Conservation (phyloP, 2,888 invertebrate species). For the Phortica okadai region DNA sequence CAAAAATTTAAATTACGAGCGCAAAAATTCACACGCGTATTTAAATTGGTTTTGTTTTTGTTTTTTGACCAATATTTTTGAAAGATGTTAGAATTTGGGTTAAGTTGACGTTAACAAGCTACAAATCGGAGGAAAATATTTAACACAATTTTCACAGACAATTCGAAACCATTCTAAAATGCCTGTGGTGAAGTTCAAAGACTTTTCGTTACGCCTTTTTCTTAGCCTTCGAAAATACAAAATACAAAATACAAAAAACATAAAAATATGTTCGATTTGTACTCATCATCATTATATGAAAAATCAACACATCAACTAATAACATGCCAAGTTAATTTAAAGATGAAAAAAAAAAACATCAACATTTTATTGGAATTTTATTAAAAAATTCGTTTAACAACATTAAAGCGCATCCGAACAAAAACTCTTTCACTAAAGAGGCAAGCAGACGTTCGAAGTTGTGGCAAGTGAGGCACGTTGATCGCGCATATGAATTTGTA, state of each 20-base stretch:
- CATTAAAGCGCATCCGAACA: neutral
- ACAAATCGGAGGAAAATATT: neutral
- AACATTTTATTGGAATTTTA: slow-evolving; percentile 7
- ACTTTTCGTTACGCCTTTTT: neutral
- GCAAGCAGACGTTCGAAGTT: neutral
- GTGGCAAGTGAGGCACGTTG: slow-evolving; percentile 13
- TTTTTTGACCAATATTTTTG: no score
- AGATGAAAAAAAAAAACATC: neutral
- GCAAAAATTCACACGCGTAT: slow-evolving; percentile 26
- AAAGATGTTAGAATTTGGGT: no score
- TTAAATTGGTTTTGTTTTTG: neutral
- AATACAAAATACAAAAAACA: no score
- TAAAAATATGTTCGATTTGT: neutral
- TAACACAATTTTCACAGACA: neutral
- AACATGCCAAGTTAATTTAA: slow-evolving; percentile 4
- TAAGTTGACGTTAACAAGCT: no score
- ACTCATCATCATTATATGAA: slow-evolving; percentile 1
- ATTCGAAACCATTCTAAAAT: neutral
- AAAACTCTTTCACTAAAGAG: slow-evolving; percentile 21
- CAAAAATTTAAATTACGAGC: slow-evolving; percentile 18
- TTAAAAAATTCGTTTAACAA: slow-evolving; percentile 10
- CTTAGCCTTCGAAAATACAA: neutral
- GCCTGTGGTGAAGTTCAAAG: neutral
- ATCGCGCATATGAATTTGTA: slow-evolving; percentile 19
- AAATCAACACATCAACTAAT: slow-evolving; percentile 17